These are phyloP conservation scores for Anguilla japonica DNA, from an alignment of 2,113 vertebrate genomes.

Conservation along the genomic window DNA sequence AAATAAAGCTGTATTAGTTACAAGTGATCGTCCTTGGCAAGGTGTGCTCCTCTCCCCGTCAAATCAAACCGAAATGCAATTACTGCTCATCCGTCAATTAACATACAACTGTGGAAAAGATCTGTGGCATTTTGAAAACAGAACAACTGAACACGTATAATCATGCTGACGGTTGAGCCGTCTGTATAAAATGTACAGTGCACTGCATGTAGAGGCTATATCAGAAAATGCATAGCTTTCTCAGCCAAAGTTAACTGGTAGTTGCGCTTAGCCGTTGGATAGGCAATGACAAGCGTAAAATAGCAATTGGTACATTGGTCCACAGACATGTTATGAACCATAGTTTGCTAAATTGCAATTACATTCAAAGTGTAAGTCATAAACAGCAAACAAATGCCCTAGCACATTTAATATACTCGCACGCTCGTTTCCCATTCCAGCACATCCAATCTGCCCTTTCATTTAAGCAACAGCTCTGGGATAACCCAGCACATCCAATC, in stretches of 20 bases:
- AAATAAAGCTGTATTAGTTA: slow-evolving; percentile 34
- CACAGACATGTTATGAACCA: too few species aligned
- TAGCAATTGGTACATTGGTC: too few species aligned
- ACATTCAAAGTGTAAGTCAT: too few species aligned
- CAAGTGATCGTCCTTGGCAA: slow-evolving; percentile 18
- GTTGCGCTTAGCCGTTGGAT: too few species aligned
- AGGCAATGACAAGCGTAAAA: not conserved
- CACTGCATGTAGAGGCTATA: not conserved
- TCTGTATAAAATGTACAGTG: not conserved
- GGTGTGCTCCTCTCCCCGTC: slow-evolving; percentile 5
- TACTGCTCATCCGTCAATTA: slow-evolving; percentile 16
- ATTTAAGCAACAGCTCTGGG: too few species aligned
- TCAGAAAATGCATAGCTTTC: not conserved
- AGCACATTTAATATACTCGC: too few species aligned
- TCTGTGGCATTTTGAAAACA: not conserved
- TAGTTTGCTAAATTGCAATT: too few species aligned
- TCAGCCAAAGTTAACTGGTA: too few species aligned
- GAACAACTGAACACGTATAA: not conserved
- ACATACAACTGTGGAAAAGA: not conserved
- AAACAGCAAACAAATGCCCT: too few species aligned
- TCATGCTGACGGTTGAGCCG: not conserved
- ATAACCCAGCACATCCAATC: too few species aligned
- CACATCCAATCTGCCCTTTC: too few species aligned
- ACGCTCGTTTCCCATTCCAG: too few species aligned
- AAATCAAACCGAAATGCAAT: slow-evolving; percentile 23